Evolutionary conservation across 2,888 invertebrate genomes (phyloP).

Genomic region (Prosopocoilus inquinatus): DNA sequence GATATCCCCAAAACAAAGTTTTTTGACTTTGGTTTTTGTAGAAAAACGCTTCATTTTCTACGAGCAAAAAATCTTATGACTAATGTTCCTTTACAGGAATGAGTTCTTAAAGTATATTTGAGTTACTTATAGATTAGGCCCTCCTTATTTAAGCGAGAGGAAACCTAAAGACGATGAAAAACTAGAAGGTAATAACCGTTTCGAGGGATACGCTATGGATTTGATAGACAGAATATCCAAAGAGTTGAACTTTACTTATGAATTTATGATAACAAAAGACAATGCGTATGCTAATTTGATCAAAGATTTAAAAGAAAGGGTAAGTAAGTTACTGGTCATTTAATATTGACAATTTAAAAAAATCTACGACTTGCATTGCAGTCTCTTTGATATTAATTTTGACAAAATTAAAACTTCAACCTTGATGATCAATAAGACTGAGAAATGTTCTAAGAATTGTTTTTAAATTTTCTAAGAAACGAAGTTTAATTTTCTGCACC

Average conservation of each 20-base stretch:
- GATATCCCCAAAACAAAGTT: too few relatives aligned
- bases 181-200: constrained; percentile 71
- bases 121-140: constrained; percentile 60
- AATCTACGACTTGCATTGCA: too few relatives aligned
- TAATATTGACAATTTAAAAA: too few relatives aligned
- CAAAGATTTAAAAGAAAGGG: constrained; percentile 71
- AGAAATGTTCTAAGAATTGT: too few relatives aligned
- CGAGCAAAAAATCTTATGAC: not conserved
- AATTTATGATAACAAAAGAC: constrained; percentile 68
- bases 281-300: constrained; percentile 70
- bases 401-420: too few relatives aligned
- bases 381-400: too few relatives aligned
- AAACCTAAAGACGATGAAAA: constrained; percentile 59
- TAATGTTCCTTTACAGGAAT: not conserved
- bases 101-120: constrained; percentile 19
- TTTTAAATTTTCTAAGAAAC: too few relatives aligned
- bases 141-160: constrained; percentile 67
- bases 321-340: constrained; percentile 40
- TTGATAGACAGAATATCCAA: constrained; percentile 76
- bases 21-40: too few relatives aligned
- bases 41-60: not conserved
- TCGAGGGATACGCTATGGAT: constrained; percentile 89
- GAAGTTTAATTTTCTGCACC: too few relatives aligned
- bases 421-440: too few relatives aligned
- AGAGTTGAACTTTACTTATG: constrained; percentile 58